Evolutionary conservation across 2,888 invertebrate species (phyloP), one percentile per base, ranked within the genome.

Genomic region (Gortyna flavago): DNA sequence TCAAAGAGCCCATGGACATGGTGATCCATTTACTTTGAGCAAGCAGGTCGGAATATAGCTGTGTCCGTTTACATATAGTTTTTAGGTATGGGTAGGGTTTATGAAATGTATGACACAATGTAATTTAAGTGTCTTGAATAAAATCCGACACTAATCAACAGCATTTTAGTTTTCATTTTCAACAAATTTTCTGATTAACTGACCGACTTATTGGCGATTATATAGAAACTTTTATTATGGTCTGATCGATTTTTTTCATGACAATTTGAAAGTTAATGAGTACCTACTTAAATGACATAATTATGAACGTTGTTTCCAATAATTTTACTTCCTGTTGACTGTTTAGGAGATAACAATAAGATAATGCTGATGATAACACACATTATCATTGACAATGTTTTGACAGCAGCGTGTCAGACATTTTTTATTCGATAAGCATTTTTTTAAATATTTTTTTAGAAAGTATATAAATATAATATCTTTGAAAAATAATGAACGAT

Each of bases 11-110:
- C 66, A 67, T 64, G 62, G 68, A 77, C 80, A 66, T 64, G 77
- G 81, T 44, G 78, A 78, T 88, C 81, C 78, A 81, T 88, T 87
- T 84, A 72, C 84, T 82, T 80, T 73, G 83, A 84, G 85, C 86
- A 77, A 86, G 82, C 80, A 76, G 41, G 70, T 74, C 75, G 67
- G 72, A 75, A 68, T 83, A 75, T 79, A 41, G 72, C 44, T 54
- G 77, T 61, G 70, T 86, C 71, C 16, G 41, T 72, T 82, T 66
- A 71, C 69, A 48, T 57, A 1, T 69, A 25, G 35, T 41, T 38
- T 75, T 61, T 54, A 54, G 44, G 35, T 77, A 35, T 77, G 41
- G 2, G 13, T 38, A 61, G 9, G 25, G 4, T 79, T 25, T 44
- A 41, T 48, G 38, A 29, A 38, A 41, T 64, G 29, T 57, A 11